Base-by-base conservation (phyloP, 2,113 vertebrate genomes). In the Salvelinus fontinalis region DNA sequence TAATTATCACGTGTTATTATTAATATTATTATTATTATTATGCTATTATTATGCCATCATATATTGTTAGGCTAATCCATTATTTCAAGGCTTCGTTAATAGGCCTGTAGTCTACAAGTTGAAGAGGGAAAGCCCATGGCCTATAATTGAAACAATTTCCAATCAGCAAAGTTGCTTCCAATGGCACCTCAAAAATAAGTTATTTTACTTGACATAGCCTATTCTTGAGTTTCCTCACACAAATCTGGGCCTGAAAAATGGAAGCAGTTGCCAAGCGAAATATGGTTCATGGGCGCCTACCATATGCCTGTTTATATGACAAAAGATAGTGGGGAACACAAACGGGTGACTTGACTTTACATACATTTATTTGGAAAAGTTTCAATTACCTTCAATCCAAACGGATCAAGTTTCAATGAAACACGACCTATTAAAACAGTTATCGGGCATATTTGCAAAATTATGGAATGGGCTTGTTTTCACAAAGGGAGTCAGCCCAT, bases 291-390 rank as follows among this genome's bases (percentile, higher is more conserved):
- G 60, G 71, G 48, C 54, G 74, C 79, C 86, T 80, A 79, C 69
- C 81, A 80, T 60, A 76, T 54, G 85, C 70, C 86, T 87, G 84
- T 87, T 88, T 86, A 89, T 85, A 82, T 90, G 90, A 86, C 89
- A 84, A 84, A 73, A 26, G 65, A 81, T 77, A 86, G 70, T 26
- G 79, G 74, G 73, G 81, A 79, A 87, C 85, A 87, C 79, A 78
- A 84, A 84, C 74, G 81, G 78, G 76, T 90, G 81, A 89, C 83
- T 80, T 79, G 62, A 85, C 82, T 85, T 84, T 67, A 83, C 22
- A 75, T 75, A 51, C 60, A 67, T 79, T 77, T 75, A 78, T 90
- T 80, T 81, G 85, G 80, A 81, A 87, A 76, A 77, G 65, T 76
- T 77, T 82, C 67, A 62, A 5, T 76, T 84, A 89, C 76, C 88